Conservation (phyloP, 2,888 invertebrate genomes). For the Netelia fuscicornis region DNA sequence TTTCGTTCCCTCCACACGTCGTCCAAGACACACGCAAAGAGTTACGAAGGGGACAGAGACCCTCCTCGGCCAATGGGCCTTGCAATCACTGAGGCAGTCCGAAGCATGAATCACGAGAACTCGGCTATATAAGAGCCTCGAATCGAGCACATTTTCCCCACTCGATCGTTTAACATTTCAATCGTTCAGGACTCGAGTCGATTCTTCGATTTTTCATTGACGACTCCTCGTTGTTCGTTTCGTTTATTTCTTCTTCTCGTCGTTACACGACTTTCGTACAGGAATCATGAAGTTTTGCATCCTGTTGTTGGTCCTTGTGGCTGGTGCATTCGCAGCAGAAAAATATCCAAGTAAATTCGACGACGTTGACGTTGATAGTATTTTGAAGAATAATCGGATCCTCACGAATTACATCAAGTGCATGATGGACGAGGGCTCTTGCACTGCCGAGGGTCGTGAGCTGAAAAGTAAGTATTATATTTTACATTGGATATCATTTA, state of each 20-base stretch:
- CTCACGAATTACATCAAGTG: constrained; percentile 88
- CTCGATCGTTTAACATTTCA: constrained; percentile 61
- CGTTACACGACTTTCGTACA: not conserved
- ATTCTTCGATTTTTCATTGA: constrained; percentile 10
- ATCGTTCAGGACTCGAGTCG: constrained; percentile 42
- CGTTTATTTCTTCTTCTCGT: not conserved
- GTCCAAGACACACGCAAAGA: constrained; percentile 9
- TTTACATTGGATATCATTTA: not conserved
- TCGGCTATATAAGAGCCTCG: constrained; percentile 70
- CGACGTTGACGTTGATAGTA: constrained; percentile 87
- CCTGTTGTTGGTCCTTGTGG: constrained; percentile 78
- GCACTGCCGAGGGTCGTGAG: constrained; percentile 87
- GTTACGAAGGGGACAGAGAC: constrained; percentile 31
- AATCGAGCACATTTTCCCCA: constrained; percentile 56
- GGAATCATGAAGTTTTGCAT: constrained; percentile 66
- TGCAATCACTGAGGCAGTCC: constrained; percentile 35
- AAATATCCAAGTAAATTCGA: constrained; percentile 86
- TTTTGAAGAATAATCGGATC: constrained; percentile 86
- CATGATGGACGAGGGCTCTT: constrained; percentile 87
- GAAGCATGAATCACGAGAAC: constrained; percentile 52
- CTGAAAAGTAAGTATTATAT: constrained; percentile 86
- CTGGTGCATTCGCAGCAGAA: constrained; percentile 72
- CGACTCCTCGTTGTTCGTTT: not conserved
- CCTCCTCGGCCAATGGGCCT: constrained; percentile 53
- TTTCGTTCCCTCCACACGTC: constrained; percentile 40